Conservation (phyloP, 1,140 invertebrate species). For the Lepidurus apus region DNA sequence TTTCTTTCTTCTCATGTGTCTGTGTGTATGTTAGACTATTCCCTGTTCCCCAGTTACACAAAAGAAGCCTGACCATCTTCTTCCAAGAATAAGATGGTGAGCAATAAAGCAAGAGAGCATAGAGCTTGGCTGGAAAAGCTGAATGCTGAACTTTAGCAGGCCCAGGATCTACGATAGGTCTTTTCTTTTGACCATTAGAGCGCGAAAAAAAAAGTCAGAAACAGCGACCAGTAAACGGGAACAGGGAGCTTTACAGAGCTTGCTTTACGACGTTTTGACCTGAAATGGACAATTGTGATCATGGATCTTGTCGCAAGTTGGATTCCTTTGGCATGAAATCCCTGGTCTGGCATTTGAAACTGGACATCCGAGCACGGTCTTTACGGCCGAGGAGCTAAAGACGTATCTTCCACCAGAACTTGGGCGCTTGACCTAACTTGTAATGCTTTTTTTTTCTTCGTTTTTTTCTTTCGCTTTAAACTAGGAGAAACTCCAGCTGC, state of each 20-base stretch:
- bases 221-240: neutral
- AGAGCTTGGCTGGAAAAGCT: neutral
- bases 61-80: neutral
- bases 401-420: neutral
- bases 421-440: neutral
- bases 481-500: constrained; percentile 13
- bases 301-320: constrained; percentile 8
- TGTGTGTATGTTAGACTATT: neutral
- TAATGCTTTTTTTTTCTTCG: neutral
- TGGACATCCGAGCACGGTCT: neutral
- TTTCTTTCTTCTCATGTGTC: too few relatives aligned
- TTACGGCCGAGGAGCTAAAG: neutral
- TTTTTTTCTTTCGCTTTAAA: neutral
- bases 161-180: constrained; percentile 7
- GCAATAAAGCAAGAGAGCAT: neutral
- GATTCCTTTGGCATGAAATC: neutral
- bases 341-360: neutral
- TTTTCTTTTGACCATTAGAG: constrained; percentile 3
- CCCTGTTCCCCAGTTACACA: neutral
- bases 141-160: neutral
- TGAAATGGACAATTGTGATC: constrained; percentile 5
- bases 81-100: neutral
- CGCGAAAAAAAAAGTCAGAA: neutral
- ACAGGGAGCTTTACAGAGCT: constrained; percentile 2
- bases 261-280: constrained; percentile 18